Percentiles rank a stretch among this genome's conserved stretches.
Evolutionary conservation across 2,888 invertebrate genomes (phyloP).

Genomic region (Heliothis peltigera): DNA sequence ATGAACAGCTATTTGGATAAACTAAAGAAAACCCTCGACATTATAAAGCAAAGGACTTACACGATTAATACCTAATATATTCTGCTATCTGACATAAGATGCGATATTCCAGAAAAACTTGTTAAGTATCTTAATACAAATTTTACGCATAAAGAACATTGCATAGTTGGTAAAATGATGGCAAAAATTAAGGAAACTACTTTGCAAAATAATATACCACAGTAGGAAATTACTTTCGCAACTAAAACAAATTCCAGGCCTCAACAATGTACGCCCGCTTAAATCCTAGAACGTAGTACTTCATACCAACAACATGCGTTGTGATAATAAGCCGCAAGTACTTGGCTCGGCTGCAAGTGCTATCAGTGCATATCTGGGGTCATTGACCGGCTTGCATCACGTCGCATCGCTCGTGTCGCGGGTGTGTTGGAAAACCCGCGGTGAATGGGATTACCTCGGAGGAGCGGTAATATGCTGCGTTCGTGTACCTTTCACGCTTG

Average conservation of each 20-base stretch:
- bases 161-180: no score
- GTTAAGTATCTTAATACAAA: no score
- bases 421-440: constrained; percentile 46
- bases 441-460: constrained; percentile 40
- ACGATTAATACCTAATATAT: no score
- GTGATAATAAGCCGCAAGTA: constrained; percentile 48
- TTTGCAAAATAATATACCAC: no score
- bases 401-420: constrained; percentile 36
- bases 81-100: no score
- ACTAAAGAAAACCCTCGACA: no score
- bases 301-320: constrained; percentile 12
- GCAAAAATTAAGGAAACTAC: no score
- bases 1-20: no score
- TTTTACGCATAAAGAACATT: no score
- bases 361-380: constrained; percentile 59
- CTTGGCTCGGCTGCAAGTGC: constrained; percentile 53
- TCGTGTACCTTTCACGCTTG: neutral
- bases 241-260: constrained; percentile 13
- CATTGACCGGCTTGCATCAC: constrained; percentile 56
- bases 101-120: no score
- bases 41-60: no score
- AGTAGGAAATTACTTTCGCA: neutral
- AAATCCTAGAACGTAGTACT: constrained; percentile 29
- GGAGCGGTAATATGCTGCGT: constrained; percentile 35
- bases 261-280: constrained; percentile 33